A percentile compares a stretch with the other conserved stretches of the same genome.
Evolutionary conservation across 2,797 vertebrate species (phyloP).

Genomic region (Sebastes matsubarae): DNA sequence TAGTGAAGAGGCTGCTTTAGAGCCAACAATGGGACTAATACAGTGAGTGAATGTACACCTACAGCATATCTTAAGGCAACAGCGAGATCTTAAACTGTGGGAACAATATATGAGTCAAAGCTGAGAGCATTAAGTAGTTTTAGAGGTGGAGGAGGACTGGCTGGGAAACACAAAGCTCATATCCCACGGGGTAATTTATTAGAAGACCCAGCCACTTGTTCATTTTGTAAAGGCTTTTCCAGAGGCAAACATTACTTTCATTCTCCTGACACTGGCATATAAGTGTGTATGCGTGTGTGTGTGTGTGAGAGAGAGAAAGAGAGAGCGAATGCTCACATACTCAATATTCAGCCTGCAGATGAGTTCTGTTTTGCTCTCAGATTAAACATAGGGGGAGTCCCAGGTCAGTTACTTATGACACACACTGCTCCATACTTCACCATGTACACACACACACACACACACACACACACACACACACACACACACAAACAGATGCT

Average conservation of each 20-base stretch:
- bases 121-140: conserved; percentile 62
- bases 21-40: conserved; percentile 16
- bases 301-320: conserved; percentile 2
- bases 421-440: conserved; percentile 73
- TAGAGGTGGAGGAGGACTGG: conserved; percentile 52
- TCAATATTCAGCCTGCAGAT: conserved; percentile 79
- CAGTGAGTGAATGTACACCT: conserved; percentile 33
- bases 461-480: conserved; percentile 34
- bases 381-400: conserved; percentile 82
- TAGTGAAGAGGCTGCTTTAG: conserved; percentile 13
- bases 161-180: conserved; percentile 67
- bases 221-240: conserved; percentile 73
- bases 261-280: conserved; percentile 61
- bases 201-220: conserved; percentile 67
- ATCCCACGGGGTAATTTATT: conserved; percentile 70
- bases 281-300: conserved; percentile 15
- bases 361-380: conserved; percentile 79
- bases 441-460: conserved; percentile 30
- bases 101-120: conserved; percentile 53
- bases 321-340: conserved; percentile 47
- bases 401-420: conserved; percentile 82
- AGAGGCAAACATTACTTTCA: conserved; percentile 75
- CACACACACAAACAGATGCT: conserved; percentile 13
- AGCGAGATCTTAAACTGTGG: conserved; percentile 51
- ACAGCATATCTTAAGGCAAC: conserved; percentile 46